Percentiles rank a stretch among this genome's conserved stretches.
Conservation (phyloP, 1,140 invertebrate genomes). For the Drosophila tristis region DNA sequence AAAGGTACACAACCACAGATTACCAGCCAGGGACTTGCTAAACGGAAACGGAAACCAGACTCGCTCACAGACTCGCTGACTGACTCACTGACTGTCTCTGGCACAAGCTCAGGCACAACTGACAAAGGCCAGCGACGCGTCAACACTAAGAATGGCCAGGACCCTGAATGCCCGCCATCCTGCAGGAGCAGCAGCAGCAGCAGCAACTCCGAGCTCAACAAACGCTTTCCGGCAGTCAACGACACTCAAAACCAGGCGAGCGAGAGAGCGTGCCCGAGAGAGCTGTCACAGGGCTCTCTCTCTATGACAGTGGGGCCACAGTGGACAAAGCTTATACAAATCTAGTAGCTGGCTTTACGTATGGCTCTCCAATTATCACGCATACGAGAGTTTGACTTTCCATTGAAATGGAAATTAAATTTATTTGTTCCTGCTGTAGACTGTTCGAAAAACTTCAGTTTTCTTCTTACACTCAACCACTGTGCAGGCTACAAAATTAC, state of each 20-base stretch:
- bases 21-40: conserved; percentile 47
- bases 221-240: conserved; percentile 55
- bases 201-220: neutral
- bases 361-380: no score
- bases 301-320: conserved; percentile 19
- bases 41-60: conserved; percentile 38
- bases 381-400: no score
- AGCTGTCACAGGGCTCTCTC: neutral
- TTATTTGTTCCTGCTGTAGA: no score
- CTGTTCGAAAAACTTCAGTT: neutral
- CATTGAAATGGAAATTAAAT: no score
- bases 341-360: no score
- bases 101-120: conserved; percentile 74
- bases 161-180: conserved; percentile 45
- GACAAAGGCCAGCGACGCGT: conserved; percentile 70
- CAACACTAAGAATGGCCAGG: conserved; percentile 59
- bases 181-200: conserved; percentile 45
- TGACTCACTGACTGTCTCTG: conserved; percentile 65
- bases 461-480: neutral
- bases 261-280: conserved; percentile 18
- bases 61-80: conserved; percentile 18
- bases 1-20: conserved; percentile 73
- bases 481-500: conserved; percentile 2
- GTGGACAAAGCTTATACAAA: neutral
- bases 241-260: conserved; percentile 36